Evolutionary conservation across 2,888 invertebrate species (phyloP), one percentile per base, ranked within the genome.

Genomic region (Allolobophora icterica): DNA sequence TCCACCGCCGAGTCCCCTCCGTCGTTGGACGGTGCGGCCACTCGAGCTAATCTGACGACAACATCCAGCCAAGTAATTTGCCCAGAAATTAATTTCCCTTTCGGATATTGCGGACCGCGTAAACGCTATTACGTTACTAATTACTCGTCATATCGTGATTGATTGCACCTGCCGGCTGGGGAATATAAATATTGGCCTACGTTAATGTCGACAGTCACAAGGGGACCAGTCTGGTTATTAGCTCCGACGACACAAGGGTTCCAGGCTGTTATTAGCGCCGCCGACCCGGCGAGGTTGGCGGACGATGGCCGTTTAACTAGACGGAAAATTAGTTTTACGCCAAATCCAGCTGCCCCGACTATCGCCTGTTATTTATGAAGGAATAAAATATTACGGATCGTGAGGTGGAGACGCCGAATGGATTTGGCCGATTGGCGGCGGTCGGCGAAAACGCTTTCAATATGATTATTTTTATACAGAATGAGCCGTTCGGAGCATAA

Each of bases 1-100:
- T 21, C 33, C 84, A 4, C 33, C 84, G 38, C 24, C 52, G n/a
- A n/a, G n/a, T n/a, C 6, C 52, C 19, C n/a, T 17, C 30, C 71
- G 0, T n/a, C n/a, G 30, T n/a, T 71, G 71, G 71, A 71, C 71
- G 71, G 52, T 71, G 71, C 30, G 21, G 87, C 38, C 87, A 87
- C 38, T 38, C 38, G 52, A 35, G 42, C 58, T 52, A 90, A 90
- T 90, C 90, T 58, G 71, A 58, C 71, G 90, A 45, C 90, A 35
- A 71, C 90, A 90, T 52, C 71, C 58, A 52, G 71, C 52, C 45
- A 45, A 89, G 89, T 89, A 89, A 89, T 89, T 89, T 40, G 89
- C 38, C 45, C 58, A 71, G 71, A 90, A 90, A 58, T 90, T 90
- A 90, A 90, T 90, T 90, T 90, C 52, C 90, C 71, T 42, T 52